Percentiles rank a stretch among this genome's conserved stretches.
phyloP scores from a whole-genome alignment of 2,888 invertebrate genomes.

The Heteromurus nitidus region DNA sequence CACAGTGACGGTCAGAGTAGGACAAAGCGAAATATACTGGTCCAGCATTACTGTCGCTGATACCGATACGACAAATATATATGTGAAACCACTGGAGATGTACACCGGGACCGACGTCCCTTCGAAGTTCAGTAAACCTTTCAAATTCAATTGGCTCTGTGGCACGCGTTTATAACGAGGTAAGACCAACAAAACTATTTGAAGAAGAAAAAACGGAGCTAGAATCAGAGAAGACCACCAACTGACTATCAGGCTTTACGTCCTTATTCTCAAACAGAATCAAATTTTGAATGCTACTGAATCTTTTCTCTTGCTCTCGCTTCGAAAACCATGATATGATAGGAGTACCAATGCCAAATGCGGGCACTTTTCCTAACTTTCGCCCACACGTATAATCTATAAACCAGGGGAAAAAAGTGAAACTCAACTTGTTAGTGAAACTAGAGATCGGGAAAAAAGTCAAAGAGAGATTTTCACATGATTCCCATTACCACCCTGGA shows the following conservation, averaged over 20 bases:
- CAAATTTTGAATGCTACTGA: neutral
- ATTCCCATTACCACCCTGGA: slow-evolving; percentile 40
- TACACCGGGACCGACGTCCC: too few species aligned
- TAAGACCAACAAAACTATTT: slow-evolving; percentile 50
- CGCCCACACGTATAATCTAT: too few species aligned
- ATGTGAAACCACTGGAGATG: too few species aligned
- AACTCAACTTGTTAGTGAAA: slow-evolving; percentile 51
- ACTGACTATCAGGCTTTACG: slow-evolving; percentile 29
- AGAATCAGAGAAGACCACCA: slow-evolving; percentile 42
- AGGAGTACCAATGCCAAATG: too few species aligned
- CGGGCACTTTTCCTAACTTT: too few species aligned
- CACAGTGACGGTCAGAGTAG: neutral
- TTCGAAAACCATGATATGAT: too few species aligned
- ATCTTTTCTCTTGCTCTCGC: too few species aligned
- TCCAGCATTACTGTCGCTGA: slow-evolving; percentile 28
- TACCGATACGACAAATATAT: slow-evolving; percentile 12
- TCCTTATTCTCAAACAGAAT: neutral
- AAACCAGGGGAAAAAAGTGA: neutral
- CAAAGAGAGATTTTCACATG: slow-evolving; percentile 53
- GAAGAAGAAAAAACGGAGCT: slow-evolving; percentile 12
- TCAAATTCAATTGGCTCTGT: slow-evolving; percentile 58
- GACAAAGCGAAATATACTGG: slow-evolving; percentile 16
- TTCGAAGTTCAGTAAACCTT: slow-evolving; percentile 42
- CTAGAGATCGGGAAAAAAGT: slow-evolving; percentile 37
- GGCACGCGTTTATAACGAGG: slow-evolving; percentile 55